phyloP scores from a whole-genome alignment of 2,797 vertebrate genomes.

The Alectoris magna region DNA sequence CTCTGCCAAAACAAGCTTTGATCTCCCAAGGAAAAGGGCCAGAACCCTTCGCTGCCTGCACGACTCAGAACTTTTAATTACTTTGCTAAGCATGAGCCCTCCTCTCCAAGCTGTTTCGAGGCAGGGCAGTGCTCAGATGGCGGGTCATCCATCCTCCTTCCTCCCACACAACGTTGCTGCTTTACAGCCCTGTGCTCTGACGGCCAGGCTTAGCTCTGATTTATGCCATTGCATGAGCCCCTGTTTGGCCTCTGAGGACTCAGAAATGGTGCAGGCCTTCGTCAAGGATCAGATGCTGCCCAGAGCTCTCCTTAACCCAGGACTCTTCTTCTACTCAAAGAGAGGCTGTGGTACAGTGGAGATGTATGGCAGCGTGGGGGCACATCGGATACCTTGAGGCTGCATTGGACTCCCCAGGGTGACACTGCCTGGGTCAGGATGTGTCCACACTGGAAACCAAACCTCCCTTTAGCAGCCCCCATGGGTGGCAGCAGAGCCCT shows the following conservation, averaged over 20 bases:
- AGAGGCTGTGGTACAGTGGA: background rate
- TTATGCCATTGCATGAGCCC: background rate
- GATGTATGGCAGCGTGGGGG: background rate
- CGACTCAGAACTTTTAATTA: conserved; percentile 37
- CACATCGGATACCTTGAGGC: rapidly evolving
- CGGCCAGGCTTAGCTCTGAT: background rate
- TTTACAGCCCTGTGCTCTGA: background rate
- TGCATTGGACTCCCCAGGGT: background rate
- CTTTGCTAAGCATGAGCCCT: conserved; percentile 18
- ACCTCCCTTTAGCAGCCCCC: background rate
- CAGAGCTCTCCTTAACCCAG: background rate
- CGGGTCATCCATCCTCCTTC: background rate
- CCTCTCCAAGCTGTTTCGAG: background rate
- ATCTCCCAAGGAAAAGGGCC: conserved; percentile 63
- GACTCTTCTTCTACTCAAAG: background rate
- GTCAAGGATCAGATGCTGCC: background rate
- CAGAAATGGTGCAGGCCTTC: background rate
- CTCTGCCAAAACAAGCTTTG: conserved; percentile 70
- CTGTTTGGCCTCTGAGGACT: background rate
- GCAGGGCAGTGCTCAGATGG: background rate
- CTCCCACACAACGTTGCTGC: background rate
- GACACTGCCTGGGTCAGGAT: background rate
- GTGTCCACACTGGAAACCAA: background rate
- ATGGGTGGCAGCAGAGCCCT: background rate
- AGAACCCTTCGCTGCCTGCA: conserved; percentile 29